These are phyloP conservation scores for Bathynomus jamesi DNA, from an alignment of 1,140 invertebrate species.

Conservation along the genomic window DNA sequence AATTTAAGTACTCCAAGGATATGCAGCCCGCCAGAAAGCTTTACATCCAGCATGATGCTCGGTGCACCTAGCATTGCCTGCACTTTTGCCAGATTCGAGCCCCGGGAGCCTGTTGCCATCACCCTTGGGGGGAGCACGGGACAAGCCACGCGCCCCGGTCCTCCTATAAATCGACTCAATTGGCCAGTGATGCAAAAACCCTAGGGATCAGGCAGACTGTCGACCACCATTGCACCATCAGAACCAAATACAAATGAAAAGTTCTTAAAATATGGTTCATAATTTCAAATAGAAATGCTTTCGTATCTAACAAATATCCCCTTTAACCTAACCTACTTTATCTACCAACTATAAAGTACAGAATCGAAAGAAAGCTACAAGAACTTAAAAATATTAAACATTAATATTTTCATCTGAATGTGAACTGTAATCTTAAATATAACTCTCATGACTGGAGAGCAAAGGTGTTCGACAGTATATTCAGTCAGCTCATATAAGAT, in stretches of 20 bases:
- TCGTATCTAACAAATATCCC: too few species aligned
- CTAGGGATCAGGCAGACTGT: conserved; percentile 24
- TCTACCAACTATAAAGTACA: too few species aligned
- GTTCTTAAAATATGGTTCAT: too few species aligned
- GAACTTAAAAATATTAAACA: too few species aligned
- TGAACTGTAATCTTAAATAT: too few species aligned
- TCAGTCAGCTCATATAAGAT: neutral
- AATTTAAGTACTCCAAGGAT: conserved; percentile 21
- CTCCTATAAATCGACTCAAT: conserved; percentile 6
- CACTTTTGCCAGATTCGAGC: conserved; percentile 35
- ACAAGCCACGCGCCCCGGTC: conserved; percentile 25
- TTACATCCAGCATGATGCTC: conserved; percentile 35
- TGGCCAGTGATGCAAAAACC: conserved; percentile 24
- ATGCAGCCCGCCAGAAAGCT: conserved; percentile 34
- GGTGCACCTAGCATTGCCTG: conserved; percentile 32
- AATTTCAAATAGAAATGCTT: too few species aligned
- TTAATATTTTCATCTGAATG: too few species aligned
- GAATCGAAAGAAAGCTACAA: too few species aligned
- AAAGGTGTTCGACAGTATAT: neutral
- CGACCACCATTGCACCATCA: conserved; percentile 22
- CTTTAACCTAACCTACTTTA: too few species aligned
- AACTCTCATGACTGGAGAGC: too few species aligned
- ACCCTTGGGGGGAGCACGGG: conserved; percentile 28
- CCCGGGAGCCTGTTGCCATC: conserved; percentile 31
- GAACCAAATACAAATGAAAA: conserved; percentile 11